A percentile compares a stretch with the other conserved stretches of the same genome.
Conservation (phyloP, 2,797 vertebrate genomes). For the Brotula barbata region DNA sequence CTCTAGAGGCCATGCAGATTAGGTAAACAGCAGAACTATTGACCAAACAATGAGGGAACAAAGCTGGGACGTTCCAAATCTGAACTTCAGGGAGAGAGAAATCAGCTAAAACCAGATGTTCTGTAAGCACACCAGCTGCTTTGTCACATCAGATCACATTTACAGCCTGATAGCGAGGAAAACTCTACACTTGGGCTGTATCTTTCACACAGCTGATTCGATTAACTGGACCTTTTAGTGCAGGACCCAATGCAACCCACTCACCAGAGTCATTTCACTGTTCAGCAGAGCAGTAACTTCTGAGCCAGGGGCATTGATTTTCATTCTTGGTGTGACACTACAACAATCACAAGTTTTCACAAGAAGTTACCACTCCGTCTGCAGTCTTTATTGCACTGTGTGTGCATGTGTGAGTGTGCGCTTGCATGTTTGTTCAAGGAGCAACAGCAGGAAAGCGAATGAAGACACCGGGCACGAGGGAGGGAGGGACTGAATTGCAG, state of each 20-base stretch:
- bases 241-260: constrained; percentile 45
- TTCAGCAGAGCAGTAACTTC: constrained; percentile 77
- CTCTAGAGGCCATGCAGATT: constrained; percentile 8
- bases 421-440: constrained; percentile 1
- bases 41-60: constrained; percentile 15
- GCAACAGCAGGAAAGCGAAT: constrained; percentile 15
- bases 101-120: constrained; percentile 12
- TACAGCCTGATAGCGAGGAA: constrained; percentile 35
- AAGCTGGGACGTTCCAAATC: constrained; percentile 20
- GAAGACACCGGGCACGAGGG: constrained; percentile 8
- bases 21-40: constrained; percentile 22
- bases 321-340: constrained; percentile 70
- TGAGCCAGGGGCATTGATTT: constrained; percentile 69
- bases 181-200: constrained; percentile 35
- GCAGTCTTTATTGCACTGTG: constrained; percentile 30
- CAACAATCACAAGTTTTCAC: constrained; percentile 76
- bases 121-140: constrained; percentile 31
- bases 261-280: constrained; percentile 77
- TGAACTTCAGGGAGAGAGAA: constrained; percentile 16
- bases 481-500: constrained; percentile 40
- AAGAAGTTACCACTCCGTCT: constrained; percentile 63
- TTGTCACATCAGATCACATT: constrained; percentile 49
- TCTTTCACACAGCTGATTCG: constrained; percentile 51
- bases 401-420: constrained; percentile 4
- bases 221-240: constrained; percentile 69